Evolutionary conservation across 2,888 invertebrate species (phyloP).

Genomic region (Caenorhabditis panamensis): DNA sequence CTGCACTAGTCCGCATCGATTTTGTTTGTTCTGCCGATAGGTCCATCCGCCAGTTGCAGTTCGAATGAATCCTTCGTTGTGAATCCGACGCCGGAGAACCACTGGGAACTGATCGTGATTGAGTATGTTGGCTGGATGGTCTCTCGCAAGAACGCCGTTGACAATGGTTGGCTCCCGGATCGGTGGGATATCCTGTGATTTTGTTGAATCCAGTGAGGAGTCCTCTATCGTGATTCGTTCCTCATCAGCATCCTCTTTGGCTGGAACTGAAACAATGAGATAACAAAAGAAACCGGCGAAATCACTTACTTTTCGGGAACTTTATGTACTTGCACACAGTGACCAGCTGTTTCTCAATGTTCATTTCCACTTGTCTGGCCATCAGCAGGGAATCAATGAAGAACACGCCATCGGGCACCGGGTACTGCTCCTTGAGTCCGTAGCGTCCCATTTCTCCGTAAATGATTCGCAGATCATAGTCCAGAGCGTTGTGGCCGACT

Average conservation of each 20-base stretch:
- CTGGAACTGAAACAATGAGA: not conserved
- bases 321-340: slow-evolving; percentile 33
- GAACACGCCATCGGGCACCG: slow-evolving; percentile 57
- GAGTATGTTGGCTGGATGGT: slow-evolving; percentile 37
- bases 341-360: slow-evolving; percentile 7
- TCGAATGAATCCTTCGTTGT: slow-evolving; percentile 33
- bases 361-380: slow-evolving; percentile 67
- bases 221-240: slow-evolving; percentile 2
- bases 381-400: slow-evolving; percentile 74
- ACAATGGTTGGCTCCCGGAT: not conserved
- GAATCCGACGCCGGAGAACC: slow-evolving; percentile 14
- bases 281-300: not conserved
- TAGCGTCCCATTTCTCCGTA: slow-evolving; percentile 71
- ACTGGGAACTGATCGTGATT: slow-evolving; percentile 24
- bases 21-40: slow-evolving; percentile 7
- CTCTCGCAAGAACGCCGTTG: slow-evolving; percentile 1
- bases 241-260: slow-evolving; percentile 1
- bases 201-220: not conserved
- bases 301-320: slow-evolving; percentile 25
- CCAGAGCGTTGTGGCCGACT: slow-evolving; percentile 71
- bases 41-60: slow-evolving; percentile 12
- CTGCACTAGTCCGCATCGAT: not conserved
- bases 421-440: slow-evolving; percentile 42
- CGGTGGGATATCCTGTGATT: not conserved
- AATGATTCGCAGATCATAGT: slow-evolving; percentile 76